phyloP scores from a whole-genome alignment of 1,140 invertebrate species.

The Drosophila burlai region DNA sequence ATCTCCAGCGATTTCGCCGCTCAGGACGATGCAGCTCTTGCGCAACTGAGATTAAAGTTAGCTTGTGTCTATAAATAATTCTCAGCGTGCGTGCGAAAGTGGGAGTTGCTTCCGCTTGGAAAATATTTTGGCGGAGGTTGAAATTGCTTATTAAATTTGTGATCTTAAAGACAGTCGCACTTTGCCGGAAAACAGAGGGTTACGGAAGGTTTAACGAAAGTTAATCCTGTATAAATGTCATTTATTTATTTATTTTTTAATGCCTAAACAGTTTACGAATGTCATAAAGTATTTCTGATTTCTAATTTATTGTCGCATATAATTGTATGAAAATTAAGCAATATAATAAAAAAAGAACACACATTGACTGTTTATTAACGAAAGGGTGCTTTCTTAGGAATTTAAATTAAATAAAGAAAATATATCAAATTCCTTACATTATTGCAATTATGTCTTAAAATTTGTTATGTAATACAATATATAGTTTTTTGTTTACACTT shows the following conservation, averaged over 20 bases:
- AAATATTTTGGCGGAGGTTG: background rate
- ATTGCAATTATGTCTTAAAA: too few relatives aligned
- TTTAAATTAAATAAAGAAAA: too few relatives aligned
- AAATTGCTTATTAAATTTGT: conserved; percentile 1
- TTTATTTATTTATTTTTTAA: background rate
- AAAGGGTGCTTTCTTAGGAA: too few relatives aligned
- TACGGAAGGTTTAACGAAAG: background rate
- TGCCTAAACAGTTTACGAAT: background rate
- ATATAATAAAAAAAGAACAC: too few relatives aligned
- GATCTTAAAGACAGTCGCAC: background rate
- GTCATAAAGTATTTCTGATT: background rate
- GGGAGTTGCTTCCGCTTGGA: background rate
- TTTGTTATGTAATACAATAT: too few relatives aligned
- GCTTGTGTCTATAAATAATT: conserved; percentile 4
- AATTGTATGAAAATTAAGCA: too few relatives aligned
- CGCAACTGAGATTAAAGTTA: conserved; percentile 10
- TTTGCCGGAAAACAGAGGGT: background rate
- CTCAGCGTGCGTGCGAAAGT: background rate
- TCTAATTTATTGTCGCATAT: background rate
- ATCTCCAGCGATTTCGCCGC: conserved; percentile 4
- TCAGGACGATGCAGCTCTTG: conserved; percentile 19
- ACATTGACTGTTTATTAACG: too few relatives aligned
- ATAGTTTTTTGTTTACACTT: background rate
- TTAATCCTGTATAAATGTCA: background rate
- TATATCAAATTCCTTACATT: too few relatives aligned